Evolutionary conservation across 2,113 vertebrate species (phyloP).

Genomic region (Indicator maculatus): DNA sequence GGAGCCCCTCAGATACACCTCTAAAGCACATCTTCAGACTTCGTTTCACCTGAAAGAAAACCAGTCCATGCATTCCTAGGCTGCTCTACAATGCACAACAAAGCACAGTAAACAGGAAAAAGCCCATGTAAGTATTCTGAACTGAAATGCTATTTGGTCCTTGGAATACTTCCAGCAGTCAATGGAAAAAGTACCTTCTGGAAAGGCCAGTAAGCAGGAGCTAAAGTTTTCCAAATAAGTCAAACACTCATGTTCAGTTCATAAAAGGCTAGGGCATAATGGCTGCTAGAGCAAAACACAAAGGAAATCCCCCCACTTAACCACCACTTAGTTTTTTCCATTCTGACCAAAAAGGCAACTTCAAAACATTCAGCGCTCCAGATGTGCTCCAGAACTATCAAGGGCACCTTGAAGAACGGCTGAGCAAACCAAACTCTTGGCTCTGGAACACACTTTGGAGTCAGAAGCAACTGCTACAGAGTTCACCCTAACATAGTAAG

Average conservation of each 20-base stretch:
- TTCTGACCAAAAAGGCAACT: neutral
- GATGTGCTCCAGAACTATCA: neutral
- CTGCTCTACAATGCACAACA: neutral
- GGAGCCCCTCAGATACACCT: rapidly evolving
- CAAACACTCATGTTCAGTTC: neutral
- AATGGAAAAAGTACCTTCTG: neutral
- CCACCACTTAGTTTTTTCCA: neutral
- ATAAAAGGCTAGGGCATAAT: neutral
- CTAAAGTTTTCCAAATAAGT: neutral
- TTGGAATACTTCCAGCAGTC: neutral
- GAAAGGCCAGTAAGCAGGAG: neutral
- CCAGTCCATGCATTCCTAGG: neutral
- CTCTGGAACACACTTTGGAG: neutral
- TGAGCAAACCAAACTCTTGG: neutral
- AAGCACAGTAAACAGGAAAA: neutral
- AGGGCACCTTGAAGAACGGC: neutral
- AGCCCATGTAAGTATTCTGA: neutral
- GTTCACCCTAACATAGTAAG: neutral
- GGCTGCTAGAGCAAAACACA: neutral
- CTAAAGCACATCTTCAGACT: neutral
- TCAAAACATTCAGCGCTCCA: neutral
- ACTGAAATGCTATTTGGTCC: neutral
- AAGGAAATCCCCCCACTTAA: neutral
- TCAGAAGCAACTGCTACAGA: neutral
- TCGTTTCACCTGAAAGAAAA: neutral